Percentiles rank a stretch among this genome's conserved stretches.
Evolutionary conservation across 1,140 invertebrate genomes (phyloP).

Genomic region (Phthorimaea operculella): DNA sequence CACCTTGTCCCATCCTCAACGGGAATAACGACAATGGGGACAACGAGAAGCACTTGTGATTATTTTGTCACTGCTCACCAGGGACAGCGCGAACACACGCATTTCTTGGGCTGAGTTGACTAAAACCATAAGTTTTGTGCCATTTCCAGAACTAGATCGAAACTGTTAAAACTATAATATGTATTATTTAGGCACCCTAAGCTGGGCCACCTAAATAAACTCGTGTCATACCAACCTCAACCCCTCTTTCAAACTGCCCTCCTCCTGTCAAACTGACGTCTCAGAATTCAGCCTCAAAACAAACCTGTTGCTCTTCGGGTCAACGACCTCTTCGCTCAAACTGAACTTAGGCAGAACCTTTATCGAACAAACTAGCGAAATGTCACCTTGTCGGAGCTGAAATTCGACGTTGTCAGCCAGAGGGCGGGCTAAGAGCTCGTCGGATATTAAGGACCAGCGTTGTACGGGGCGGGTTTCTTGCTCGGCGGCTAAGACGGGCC

Average conservation of each 20-base stretch:
- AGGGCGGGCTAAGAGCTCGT: constrained; percentile 86
- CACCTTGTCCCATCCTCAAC: no score
- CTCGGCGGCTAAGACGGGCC: constrained; percentile 83
- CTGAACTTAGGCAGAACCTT: constrained; percentile 91
- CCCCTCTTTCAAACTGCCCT: constrained; percentile 30
- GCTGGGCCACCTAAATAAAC: constrained; percentile 14
- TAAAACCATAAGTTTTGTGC: no score
- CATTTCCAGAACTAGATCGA: no score
- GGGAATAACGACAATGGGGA: no score
- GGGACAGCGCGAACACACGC: no score
- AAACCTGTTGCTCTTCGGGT: constrained; percentile 96
- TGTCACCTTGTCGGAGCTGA: constrained; percentile 92
- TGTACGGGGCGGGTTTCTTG: constrained; percentile 81
- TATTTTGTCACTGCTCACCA: no score
- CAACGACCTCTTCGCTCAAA: constrained; percentile 93
- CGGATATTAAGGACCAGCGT: constrained; percentile 94
- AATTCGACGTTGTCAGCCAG: constrained; percentile 86
- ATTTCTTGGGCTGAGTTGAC: no score
- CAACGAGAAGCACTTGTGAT: no score
- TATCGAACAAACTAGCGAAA: constrained; percentile 89
- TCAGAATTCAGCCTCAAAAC: constrained; percentile 94
- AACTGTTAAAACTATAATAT: no score
- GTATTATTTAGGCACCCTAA: neutral
- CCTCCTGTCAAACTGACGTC: constrained; percentile 88
- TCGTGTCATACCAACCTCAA: constrained; percentile 54